Percentiles rank a stretch among this genome's conserved stretches.
Conservation (phyloP, 2,797 vertebrate species). For the Crax fasciolata region DNA sequence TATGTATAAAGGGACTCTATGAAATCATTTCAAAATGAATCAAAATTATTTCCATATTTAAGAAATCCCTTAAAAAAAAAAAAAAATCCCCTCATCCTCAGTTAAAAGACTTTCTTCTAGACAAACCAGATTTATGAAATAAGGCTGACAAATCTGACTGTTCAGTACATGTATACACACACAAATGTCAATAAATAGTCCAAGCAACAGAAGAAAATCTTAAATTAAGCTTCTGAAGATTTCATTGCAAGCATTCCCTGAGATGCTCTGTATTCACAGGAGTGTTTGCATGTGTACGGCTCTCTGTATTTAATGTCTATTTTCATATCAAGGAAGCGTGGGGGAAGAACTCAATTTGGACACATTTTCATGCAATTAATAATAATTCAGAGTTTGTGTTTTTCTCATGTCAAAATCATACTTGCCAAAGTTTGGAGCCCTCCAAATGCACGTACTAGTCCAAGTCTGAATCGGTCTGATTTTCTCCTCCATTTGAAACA, state of each 20-base stretch:
- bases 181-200: constrained; percentile 21
- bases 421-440: background rate
- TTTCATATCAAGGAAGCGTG: background rate
- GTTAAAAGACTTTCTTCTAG: background rate
- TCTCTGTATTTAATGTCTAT: background rate
- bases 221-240: background rate
- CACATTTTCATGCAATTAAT: constrained; percentile 33
- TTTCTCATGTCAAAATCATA: background rate
- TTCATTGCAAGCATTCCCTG: background rate
- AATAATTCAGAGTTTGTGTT: constrained; percentile 16
- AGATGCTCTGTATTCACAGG: background rate
- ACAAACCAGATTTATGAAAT: background rate
- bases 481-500: background rate
- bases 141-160: background rate
- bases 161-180: background rate
- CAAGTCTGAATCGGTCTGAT: background rate
- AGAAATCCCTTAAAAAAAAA: background rate
- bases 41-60: background rate
- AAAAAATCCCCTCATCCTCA: background rate
- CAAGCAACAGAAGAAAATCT: background rate
- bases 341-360: background rate
- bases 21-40: background rate
- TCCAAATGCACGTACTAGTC: background rate
- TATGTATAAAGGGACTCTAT: background rate
- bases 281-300: background rate